A percentile compares a stretch with the other conserved stretches of the same genome.
Conservation (phyloP, 2,113 vertebrate genomes). For the Cololabis saira region DNA sequence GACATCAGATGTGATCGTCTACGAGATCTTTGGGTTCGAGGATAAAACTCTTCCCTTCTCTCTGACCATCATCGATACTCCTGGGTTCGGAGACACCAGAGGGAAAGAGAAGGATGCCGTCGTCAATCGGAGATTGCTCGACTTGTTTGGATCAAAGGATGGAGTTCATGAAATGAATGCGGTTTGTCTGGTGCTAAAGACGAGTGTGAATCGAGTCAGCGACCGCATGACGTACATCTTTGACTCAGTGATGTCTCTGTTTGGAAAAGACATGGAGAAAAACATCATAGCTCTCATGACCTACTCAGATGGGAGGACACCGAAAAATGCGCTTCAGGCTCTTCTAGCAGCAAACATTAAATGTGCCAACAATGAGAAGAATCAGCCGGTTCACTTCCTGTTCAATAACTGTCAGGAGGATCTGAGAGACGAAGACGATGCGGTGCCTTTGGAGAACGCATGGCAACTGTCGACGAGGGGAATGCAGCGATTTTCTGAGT, state of each 20-base stretch:
- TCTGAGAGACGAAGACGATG: not conserved
- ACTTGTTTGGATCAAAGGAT: not conserved
- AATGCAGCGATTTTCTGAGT: not conserved
- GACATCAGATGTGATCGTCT: slow-evolving; percentile 3
- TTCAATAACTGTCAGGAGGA: slow-evolving; percentile 2
- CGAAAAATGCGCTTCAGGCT: not conserved
- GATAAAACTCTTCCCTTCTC: not conserved
- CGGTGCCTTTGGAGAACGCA: not conserved
- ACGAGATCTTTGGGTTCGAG: not conserved
- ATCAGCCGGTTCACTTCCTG: slow-evolving; percentile 14
- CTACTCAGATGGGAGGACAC: not conserved
- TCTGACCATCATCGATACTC: slow-evolving; percentile 15
- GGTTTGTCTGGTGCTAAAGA: slow-evolving; percentile 42
- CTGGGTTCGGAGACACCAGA: not conserved
- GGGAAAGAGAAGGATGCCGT: not conserved
- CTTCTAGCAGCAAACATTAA: slow-evolving; percentile 6
- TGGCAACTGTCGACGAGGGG: not conserved
- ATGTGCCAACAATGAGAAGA: slow-evolving; percentile 18
- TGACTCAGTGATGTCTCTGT: slow-evolving; percentile 11
- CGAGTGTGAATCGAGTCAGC: not conserved
- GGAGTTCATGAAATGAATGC: slow-evolving; percentile 25
- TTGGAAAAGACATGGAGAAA: slow-evolving; percentile 14
- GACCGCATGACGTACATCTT: slow-evolving; percentile 12
- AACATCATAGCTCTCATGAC: slow-evolving; percentile 16
- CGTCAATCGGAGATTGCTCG: not conserved